Conservation (phyloP, 2,888 invertebrate genomes). For the Danaus chrysippus region DNA sequence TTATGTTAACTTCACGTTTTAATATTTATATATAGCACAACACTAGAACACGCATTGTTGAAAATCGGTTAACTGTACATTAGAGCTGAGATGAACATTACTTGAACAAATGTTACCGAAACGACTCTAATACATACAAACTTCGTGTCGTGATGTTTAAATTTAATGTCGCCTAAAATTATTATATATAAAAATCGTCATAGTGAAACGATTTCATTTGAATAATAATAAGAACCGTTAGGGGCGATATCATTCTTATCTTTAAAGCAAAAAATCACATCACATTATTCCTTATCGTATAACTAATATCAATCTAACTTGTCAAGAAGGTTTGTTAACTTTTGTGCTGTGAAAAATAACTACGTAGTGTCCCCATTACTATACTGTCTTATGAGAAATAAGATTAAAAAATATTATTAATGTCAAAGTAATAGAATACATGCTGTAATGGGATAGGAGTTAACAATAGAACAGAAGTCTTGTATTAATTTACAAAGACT, state of each 20-base stretch:
- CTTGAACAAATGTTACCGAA: not conserved
- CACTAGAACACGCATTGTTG: not conserved
- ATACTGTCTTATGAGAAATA: too few relatives aligned
- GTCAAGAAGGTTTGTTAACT: too few relatives aligned
- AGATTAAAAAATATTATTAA: too few relatives aligned
- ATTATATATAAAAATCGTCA: not conserved
- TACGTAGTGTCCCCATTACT: too few relatives aligned
- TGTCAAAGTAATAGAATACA: too few relatives aligned
- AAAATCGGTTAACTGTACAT: conserved; percentile 6
- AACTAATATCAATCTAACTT: not conserved
- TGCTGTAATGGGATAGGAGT: too few relatives aligned
- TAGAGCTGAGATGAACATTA: not conserved
- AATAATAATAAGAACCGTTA: not conserved
- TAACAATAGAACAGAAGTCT: too few relatives aligned
- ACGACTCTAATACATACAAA: not conserved
- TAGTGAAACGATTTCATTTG: too few relatives aligned
- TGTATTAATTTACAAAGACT: too few relatives aligned
- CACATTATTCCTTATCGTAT: conserved; percentile 39
- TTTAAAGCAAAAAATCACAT: conserved; percentile 44
- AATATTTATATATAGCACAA: not conserved
- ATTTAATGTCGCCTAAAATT: not conserved
- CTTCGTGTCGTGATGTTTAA: not conserved
- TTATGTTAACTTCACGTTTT: not conserved
- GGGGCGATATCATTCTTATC: conserved; percentile 37
- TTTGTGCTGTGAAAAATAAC: too few relatives aligned